Evolutionary conservation across 1,140 invertebrate species (phyloP), one percentile per base, ranked within the genome.

Genomic region (Plodia interpunctella): DNA sequence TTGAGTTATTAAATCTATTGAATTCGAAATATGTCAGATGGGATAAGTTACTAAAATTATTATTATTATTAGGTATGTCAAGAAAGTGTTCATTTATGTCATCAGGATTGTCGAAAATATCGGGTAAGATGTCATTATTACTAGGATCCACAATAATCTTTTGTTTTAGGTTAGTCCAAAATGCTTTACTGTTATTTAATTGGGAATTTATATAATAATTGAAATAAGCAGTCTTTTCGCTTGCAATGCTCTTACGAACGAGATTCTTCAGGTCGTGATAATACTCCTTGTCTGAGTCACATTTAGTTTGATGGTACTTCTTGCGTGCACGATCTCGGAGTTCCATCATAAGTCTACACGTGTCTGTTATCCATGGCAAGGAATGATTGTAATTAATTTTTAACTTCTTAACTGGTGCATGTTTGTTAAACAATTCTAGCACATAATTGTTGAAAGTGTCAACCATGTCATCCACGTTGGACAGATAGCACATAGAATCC

Each of bases 61-160:
- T 21, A 25, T 21, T 25, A 21, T 5, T 11, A 5, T 17, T 2
- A 8, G 51, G 51, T 1, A 53, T 8, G 5, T 20, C 25, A 9
- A 53, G 25, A 53, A 53, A 53, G n/a, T 53, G 51, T 25, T 25
- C 25, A n/a, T 53, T 53, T 13, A 53, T 53, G 10, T 53, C 21
- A 25, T 53, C 11, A 5, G 51, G 5, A 25, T 53, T 21, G 25
- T 53, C 20, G 25, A 53, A 25, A n/a, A 6, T 13, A 20, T 53
- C 20, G 2, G 51, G 51, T 21, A 53, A n/a, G 5, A 5, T 21
- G 5, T 25, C 21, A 53, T 11, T 6, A 1, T 25, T 53, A 25
- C 4, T 3, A 8, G 19, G 51, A 53, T 53, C 51, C 4, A 53
- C 51, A 8, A 53, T 13, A 11, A 53, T 53, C 10, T 25, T 53